Evolutionary conservation across 2,797 vertebrate species (phyloP).

Genomic region (Lateolabrax maculatus): DNA sequence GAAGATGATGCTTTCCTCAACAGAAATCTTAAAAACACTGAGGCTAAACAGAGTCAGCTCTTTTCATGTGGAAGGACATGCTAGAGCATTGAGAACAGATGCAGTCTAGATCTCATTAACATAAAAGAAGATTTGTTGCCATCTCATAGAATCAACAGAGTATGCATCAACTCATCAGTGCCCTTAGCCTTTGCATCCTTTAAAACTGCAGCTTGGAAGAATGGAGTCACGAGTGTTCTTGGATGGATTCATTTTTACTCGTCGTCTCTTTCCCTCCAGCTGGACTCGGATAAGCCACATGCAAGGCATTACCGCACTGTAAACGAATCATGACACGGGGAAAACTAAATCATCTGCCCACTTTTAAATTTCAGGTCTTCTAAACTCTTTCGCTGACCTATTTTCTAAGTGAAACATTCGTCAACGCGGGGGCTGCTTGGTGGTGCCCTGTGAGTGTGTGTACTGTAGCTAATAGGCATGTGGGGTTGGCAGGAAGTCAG

Average conservation of each 20-base stretch:
- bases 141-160: conserved; percentile 13
- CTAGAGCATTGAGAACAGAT: conserved; percentile 11
- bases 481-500: conserved; percentile 33
- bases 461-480: conserved; percentile 37
- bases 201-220: background rate
- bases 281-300: conserved; percentile 38
- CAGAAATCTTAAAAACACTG: conserved; percentile 21
- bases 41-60: conserved; percentile 29
- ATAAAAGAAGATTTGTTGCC: conserved; percentile 22
- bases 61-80: conserved; percentile 29
- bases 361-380: conserved; percentile 25
- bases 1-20: conserved; percentile 30
- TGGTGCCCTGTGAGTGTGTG: conserved; percentile 22
- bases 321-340: conserved; percentile 37
- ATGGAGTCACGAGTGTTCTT: conserved; percentile 3
- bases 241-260: conserved; percentile 13
- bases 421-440: conserved; percentile 12
- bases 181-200: conserved; percentile 22
- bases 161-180: conserved; percentile 11
- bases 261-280: conserved; percentile 18
- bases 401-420: conserved; percentile 55
- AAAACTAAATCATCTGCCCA: conserved; percentile 47
- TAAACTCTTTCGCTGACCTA: conserved; percentile 52
- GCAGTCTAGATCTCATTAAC: background rate
- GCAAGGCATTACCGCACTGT: conserved; percentile 14